A percentile compares a stretch with the other conserved stretches of the same genome.
These are phyloP conservation scores for Paradisaea rubra DNA, from an alignment of 2,113 vertebrate species.

Conservation along the genomic window DNA sequence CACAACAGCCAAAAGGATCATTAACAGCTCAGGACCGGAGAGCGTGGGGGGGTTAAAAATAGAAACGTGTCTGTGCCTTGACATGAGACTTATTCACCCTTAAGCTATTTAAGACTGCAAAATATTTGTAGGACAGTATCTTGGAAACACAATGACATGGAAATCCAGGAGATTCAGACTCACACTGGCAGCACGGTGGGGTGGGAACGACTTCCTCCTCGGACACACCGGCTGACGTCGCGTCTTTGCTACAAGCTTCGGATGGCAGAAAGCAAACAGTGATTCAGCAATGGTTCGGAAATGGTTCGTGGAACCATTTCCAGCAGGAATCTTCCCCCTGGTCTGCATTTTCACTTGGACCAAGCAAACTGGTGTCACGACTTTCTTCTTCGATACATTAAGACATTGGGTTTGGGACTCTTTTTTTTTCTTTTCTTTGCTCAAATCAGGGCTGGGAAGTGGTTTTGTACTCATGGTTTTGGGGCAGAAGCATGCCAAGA, in stretches of 20 bases:
- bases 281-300: background rate
- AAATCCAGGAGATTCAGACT: conserved; percentile 27
- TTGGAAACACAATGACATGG: conserved; percentile 51
- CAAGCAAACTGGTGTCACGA: background rate
- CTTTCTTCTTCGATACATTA: background rate
- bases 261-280: background rate
- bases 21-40: background rate
- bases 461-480: background rate
- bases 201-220: background rate
- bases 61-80: conserved; percentile 26
- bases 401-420: background rate
- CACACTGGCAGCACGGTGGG: background rate
- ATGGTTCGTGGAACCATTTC: background rate
- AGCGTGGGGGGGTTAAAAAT: conserved; percentile 15
- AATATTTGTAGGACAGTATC: conserved; percentile 60
- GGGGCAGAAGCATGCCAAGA: background rate
- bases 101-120: conserved; percentile 53
- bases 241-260: background rate
- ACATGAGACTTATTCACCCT: conserved; percentile 46
- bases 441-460: background rate
- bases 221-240: background rate
- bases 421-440: background rate
- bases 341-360: background rate
- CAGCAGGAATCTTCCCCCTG: background rate
- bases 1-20: conserved; percentile 1